Percentiles rank a stretch among this genome's conserved stretches.
These are phyloP conservation scores for Lepus timidus DNA, from an alignment of 2,113 vertebrate genomes.

Conservation along the genomic window DNA sequence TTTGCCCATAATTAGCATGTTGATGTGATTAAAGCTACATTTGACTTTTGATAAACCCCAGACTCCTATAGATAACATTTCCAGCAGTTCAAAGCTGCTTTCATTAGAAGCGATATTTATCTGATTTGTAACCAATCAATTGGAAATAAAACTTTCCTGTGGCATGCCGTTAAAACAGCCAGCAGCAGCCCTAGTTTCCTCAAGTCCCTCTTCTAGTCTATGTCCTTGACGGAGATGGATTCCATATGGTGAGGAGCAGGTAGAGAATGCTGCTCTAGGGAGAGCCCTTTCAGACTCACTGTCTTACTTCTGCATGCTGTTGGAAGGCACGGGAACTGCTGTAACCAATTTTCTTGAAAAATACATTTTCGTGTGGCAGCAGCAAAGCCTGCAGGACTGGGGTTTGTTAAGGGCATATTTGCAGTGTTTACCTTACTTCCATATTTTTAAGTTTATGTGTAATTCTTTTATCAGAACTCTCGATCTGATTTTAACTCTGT, in stretches of 20 bases:
- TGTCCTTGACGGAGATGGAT: slow-evolving; percentile 86
- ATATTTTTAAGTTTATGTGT: slow-evolving; percentile 63
- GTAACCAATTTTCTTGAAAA: slow-evolving; percentile 89
- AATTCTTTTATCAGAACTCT: slow-evolving; percentile 77
- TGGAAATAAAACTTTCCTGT: slow-evolving; percentile 86
- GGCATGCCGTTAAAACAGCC: slow-evolving; percentile 81
- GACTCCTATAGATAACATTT: slow-evolving; percentile 85
- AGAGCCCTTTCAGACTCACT: slow-evolving; percentile 57
- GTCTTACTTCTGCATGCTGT: background rate
- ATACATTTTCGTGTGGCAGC: slow-evolving; percentile 84
- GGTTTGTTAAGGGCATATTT: slow-evolving; percentile 83
- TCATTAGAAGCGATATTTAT: slow-evolving; percentile 86
- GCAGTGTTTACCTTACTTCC: slow-evolving; percentile 76
- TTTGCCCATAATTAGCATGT: slow-evolving; percentile 83
- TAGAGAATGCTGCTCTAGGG: slow-evolving; percentile 76
- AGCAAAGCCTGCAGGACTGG: slow-evolving; percentile 76
- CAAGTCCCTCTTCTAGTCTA: slow-evolving; percentile 64
- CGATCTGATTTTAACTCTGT: slow-evolving; percentile 48
- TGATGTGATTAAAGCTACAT: slow-evolving; percentile 86
- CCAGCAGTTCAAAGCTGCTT: slow-evolving; percentile 80
- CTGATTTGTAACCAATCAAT: slow-evolving; percentile 89
- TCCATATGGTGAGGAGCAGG: slow-evolving; percentile 85
- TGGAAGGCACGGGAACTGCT: slow-evolving; percentile 76
- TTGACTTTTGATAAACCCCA: slow-evolving; percentile 83
- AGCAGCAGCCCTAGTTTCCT: slow-evolving; percentile 59